Conservation (phyloP, 2,888 invertebrate genomes). For the Tenodera sinensis region DNA sequence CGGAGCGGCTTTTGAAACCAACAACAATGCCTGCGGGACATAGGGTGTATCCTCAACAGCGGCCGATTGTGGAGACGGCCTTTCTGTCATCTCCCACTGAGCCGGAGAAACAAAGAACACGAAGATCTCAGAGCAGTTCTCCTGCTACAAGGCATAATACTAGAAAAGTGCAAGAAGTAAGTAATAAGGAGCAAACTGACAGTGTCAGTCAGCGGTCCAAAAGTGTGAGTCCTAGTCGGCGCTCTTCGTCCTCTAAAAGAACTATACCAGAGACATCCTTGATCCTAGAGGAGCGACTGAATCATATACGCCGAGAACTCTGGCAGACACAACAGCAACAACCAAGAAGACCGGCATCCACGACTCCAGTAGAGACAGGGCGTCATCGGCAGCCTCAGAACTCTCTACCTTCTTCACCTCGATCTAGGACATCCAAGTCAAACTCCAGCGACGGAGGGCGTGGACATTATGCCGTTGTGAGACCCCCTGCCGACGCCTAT, state of each 20-base stretch:
- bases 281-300: conserved; percentile 16
- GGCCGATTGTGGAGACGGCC: conserved; percentile 26
- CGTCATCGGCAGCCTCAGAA: background rate
- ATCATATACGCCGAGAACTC: conserved; percentile 5
- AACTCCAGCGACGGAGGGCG: background rate
- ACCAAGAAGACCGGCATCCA: background rate
- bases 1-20: background rate
- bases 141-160: background rate
- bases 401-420: background rate
- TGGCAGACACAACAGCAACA: background rate
- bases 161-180: background rate
- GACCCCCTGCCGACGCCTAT: background rate
- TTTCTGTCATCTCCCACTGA: conserved; percentile 18
- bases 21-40: background rate
- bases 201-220: background rate
- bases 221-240: background rate
- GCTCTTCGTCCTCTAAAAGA: background rate
- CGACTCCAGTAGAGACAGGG: background rate
- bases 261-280: conserved; percentile 15
- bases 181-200: background rate
- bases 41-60: conserved; percentile 2
- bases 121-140: background rate
- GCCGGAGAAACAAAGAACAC: background rate
- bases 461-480: background rate
- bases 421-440: background rate